phyloP scores from a whole-genome alignment of 1,140 invertebrate species.

The Cotesia typhae region DNA sequence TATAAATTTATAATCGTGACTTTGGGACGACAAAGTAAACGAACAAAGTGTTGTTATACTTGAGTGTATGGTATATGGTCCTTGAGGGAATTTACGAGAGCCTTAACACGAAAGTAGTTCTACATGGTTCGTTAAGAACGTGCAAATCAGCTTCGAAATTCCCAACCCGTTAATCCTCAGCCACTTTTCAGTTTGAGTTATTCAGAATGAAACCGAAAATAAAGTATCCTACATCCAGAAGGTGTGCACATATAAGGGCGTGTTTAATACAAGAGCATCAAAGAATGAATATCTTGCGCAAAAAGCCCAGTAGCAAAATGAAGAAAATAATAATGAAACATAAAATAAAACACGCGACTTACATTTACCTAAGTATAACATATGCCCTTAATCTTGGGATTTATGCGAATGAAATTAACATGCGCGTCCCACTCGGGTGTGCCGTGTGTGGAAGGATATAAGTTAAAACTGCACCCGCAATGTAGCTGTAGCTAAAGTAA shows the following conservation, averaged over 20 bases:
- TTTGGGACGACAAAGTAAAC: slow-evolving; percentile 13
- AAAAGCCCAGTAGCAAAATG: slow-evolving; percentile 14
- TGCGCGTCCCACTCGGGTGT: slow-evolving; percentile 36
- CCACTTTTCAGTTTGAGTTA: slow-evolving; percentile 15
- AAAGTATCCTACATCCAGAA: not conserved
- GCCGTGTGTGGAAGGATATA: slow-evolving; percentile 26
- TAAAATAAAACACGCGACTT: slow-evolving; percentile 36
- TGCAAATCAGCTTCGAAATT: slow-evolving; percentile 30
- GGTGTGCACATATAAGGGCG: not conserved
- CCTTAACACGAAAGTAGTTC: slow-evolving; percentile 4
- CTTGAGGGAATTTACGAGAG: slow-evolving; percentile 20
- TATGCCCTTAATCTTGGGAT: slow-evolving; percentile 58
- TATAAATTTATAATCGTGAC: not conserved
- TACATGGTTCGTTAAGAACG: slow-evolving; percentile 20
- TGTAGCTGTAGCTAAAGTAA: not conserved
- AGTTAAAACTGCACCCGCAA: slow-evolving; percentile 18
- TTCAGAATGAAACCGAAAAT: not conserved
- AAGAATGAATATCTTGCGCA: not conserved
- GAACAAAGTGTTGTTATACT: slow-evolving; percentile 23
- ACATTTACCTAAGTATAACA: slow-evolving; percentile 59
- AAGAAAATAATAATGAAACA: too few relatives aligned
- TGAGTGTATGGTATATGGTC: slow-evolving; percentile 26
- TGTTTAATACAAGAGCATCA: not conserved
- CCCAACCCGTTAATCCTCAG: slow-evolving; percentile 15
- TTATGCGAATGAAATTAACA: slow-evolving; percentile 59